Evolutionary conservation across 2,888 invertebrate species (phyloP), one percentile per base, ranked within the genome.

Genomic region (Pollenia griseotomentosa): DNA sequence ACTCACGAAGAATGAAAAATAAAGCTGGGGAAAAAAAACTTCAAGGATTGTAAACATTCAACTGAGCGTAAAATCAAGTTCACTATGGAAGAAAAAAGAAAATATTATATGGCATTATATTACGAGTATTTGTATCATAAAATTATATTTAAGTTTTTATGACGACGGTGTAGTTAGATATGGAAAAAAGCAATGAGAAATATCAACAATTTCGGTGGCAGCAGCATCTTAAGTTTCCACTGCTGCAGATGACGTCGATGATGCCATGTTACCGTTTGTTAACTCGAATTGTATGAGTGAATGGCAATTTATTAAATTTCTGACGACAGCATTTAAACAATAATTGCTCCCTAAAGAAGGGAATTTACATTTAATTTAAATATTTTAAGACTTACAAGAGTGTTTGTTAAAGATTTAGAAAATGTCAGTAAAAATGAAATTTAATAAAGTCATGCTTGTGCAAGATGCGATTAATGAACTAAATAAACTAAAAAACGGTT

Each of bases 21-120:
- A 65, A 73, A 61, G 33, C 33, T 33, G 33, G 33, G 23, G 23
- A 48, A 55, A 66, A 57, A 16, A 80, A 83, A 82, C 85, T 85
- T 88, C 87, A 85, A 88, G 85, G 85, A 88, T 83, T 85, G 79
- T 85, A 83, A 85, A 85, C 80, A 79, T 85, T 71, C 88, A 87
- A 87, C 88, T 89, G 88, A 89, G 89, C 85, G 88, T 87, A 83
- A 88, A 84, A 83, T 88, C 88, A 88, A 88, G 88, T 88, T 88
- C 88, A 88, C 88, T 88, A 59, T 57, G 53, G 70, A 44, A 14
- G 19, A 6, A 7, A 63, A 44, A 40, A 70, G 42, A 75, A 81
- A 73, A 48, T 81, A 75, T 81, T 55, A 83, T 83, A 57, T 68
- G 48, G 53, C 55, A 85, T 80, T 74, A 79, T 79, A 74, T 84